phyloP scores from a whole-genome alignment of 2,888 invertebrate species.

The Acleris emargana region DNA sequence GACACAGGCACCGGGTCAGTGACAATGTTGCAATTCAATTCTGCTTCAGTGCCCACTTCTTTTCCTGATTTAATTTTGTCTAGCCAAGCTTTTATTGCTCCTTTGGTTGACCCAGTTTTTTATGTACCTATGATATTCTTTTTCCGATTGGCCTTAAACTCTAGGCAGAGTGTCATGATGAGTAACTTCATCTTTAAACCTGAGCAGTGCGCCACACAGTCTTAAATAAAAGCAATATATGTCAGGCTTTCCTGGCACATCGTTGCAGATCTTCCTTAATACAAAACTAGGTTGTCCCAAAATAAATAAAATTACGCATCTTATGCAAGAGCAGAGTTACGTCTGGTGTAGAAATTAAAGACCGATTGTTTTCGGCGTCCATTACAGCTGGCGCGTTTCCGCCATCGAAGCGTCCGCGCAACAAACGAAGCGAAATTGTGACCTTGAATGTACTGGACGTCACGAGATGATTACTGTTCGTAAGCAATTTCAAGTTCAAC shows the following conservation, averaged over 20 bases:
- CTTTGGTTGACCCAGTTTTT: not conserved
- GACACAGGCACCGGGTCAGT: slow-evolving; percentile 46
- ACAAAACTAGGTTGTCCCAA: slow-evolving; percentile 23
- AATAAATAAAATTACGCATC: slow-evolving; percentile 26
- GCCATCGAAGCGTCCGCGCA: slow-evolving; percentile 14
- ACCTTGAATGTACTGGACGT: slow-evolving; percentile 21
- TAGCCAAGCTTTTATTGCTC: not conserved
- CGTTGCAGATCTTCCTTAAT: slow-evolving; percentile 8
- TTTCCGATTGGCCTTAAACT: not conserved
- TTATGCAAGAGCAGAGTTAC: slow-evolving; percentile 15
- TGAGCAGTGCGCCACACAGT: not conserved
- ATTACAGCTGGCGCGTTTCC: slow-evolving; percentile 26
- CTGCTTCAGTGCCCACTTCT: slow-evolving; percentile 19
- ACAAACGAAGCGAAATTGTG: slow-evolving; percentile 27
- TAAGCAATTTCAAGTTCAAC: slow-evolving; percentile 25
- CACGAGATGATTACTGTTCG: slow-evolving; percentile 16
- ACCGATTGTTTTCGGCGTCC: slow-evolving; percentile 20
- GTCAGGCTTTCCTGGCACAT: slow-evolving; percentile 12
- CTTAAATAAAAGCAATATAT: slow-evolving; percentile 14
- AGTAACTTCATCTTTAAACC: not conserved
- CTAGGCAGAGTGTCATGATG: not conserved
- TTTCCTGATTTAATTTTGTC: slow-evolving; percentile 7
- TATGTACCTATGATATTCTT: not conserved
- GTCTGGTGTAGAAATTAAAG: slow-evolving; percentile 16
- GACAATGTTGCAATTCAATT: slow-evolving; percentile 42